phyloP scores from a whole-genome alignment of 2,888 invertebrate species.

The Acholoe squamosa region DNA sequence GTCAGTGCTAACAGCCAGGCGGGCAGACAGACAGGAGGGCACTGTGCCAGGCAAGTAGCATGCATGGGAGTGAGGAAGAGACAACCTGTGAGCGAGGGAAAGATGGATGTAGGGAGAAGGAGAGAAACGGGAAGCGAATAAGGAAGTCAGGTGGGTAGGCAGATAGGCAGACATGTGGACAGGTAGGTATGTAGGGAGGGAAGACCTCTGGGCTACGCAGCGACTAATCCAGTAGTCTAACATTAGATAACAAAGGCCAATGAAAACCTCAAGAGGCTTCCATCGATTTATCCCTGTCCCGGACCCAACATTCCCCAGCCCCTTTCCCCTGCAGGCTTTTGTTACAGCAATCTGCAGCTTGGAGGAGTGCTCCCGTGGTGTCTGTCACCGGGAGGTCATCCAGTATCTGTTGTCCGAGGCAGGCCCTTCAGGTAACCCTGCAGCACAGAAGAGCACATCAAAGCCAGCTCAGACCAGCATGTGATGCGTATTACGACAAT shows the following conservation, averaged over 20 bases:
- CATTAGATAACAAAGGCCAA: slow-evolving; percentile 3
- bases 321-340: neutral
- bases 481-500: slow-evolving; percentile 22
- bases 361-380: neutral
- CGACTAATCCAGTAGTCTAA: neutral
- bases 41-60: no score
- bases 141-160: no score
- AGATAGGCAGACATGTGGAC: no score
- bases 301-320: neutral
- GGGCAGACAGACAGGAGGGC: no score
- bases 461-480: neutral
- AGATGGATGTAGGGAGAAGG: neutral
- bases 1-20: no score
- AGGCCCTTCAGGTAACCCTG: neutral
- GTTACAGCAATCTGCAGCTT: neutral
- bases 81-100: neutral
- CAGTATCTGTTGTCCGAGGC: slow-evolving; percentile 19
- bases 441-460: neutral
- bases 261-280: neutral
- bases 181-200: no score
- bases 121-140: neutral
- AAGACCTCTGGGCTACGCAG: no score
- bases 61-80: neutral
- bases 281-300: neutral
- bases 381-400: slow-evolving; percentile 32